Base-by-base conservation (phyloP, 1,140 invertebrate species). In the Meteorus sp. region DNA sequence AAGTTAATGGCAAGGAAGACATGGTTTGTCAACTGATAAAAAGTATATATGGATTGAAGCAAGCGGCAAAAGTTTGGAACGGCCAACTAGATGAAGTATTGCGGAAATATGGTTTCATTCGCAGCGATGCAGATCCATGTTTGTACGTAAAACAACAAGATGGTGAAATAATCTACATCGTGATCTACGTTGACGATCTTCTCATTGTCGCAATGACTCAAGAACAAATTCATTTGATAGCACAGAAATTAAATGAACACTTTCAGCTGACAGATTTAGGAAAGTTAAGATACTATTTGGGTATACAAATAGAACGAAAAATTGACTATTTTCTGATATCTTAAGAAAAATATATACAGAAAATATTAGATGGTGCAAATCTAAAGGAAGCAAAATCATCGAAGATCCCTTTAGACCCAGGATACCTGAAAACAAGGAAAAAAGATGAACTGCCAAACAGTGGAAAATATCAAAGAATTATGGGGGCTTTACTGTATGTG, bases 401-500 rank as follows among this genome's bases (percentile, higher is more conserved):
- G 11, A 5, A 22, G 62, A 66, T 70, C 63, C 61, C 55, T 5
- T 13, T 59, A 2, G 50, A 58, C 11, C 4, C 20, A 20, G 37
- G 3, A 15, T 35, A 15, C 5, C 9, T 15, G 25, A 17, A 37
- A 11, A 2, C 11, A 41, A 2, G 11, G 33, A 2, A 41, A 23
- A 15, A 51, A 33, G 19, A 50, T 15, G 0, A 59, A 58, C 31
- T 25, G n/a, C 9, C 17, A 0, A 6, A 33, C 15, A 20, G 17
- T 17, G 27, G n/a, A 0, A 25, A 31, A 5, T 75, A 66, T 48
- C 50, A 59, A 52, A 63, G 71, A 59, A 15, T 63, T 1, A 65
- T 76, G 13, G 72, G 74, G 11, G 23, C 65, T 9, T 53, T 78
- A 9, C 20, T 76, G 23, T 77, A 72, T 50, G 29, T 72, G 11